Base-by-base conservation (phyloP, 1,140 invertebrate species). In the Carposina sasakii region DNA sequence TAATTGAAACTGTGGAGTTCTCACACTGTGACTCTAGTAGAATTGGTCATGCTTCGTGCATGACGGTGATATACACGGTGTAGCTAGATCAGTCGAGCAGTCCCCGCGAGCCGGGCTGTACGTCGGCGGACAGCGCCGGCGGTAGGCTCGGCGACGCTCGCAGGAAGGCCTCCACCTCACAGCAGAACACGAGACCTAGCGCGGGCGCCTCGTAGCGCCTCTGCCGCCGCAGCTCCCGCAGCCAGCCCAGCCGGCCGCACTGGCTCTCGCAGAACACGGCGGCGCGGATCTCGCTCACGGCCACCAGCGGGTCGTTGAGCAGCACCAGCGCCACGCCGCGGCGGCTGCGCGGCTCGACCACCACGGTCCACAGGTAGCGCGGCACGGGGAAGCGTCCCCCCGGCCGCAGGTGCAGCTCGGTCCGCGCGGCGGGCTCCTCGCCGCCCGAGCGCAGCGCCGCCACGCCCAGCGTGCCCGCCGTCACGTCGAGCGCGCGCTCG, bases 241-340 rank as follows among this genome's bases (percentile, higher is more conserved):
- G 55, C 83, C 83, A 86, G 5, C 51, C 10, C 36, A 71, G 60
- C 43, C 62, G 57, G 17, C 57, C 55, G 56, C 84, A 86, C 45
- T 59, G 56, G 60, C 84, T 86, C 39, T 77, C 76, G 56, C 84
- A 86, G 53, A 83, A 81, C 52, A 84, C 76, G 0, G 67, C 48
- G 10, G 69, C 65, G 37, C 69, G 60, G n/a, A 85, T 63, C 63
- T 86, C 81, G 57, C 81, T 84, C 15, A 86, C 76, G 4, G 81
- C 64, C 53, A 85, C 73, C 52, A 76, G 76, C 19, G 84, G 84
- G 49, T 85, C 76, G 58, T 85, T 85, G 0, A 84, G 48, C 46
- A 81, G 50, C 17, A 73, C 65, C 16, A 86, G 15, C 5, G 73
- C 81, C 12, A 77, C 44, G 12, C 67, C 76, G 36, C 56, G 55